Evolutionary conservation across 2,113 vertebrate species (phyloP).

Genomic region (Egretta garzetta): DNA sequence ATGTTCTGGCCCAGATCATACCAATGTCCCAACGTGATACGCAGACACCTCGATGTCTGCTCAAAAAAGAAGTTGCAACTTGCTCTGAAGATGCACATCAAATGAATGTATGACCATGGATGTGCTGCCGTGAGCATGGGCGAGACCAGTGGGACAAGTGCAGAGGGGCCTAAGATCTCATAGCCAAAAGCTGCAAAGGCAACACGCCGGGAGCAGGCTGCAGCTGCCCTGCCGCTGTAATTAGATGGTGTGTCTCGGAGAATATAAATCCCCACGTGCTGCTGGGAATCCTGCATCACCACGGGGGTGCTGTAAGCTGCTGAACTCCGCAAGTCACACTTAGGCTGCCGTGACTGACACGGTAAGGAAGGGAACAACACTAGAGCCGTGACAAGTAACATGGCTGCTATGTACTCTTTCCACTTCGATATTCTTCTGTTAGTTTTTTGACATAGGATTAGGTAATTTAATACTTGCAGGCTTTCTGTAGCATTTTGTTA

Average conservation of each 20-base stretch:
- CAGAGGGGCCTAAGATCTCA: neutral
- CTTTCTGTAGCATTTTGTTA: constrained; percentile 44
- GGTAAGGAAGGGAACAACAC: neutral
- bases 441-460: neutral
- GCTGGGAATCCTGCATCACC: neutral
- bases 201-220: neutral
- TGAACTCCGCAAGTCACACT: neutral
- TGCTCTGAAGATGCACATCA: neutral
- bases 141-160: neutral
- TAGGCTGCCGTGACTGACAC: neutral
- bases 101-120: neutral
- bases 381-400: neutral
- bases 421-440: neutral
- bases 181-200: neutral
- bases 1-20: neutral
- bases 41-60: neutral
- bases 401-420: constrained; percentile 9
- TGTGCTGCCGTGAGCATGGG: neutral
- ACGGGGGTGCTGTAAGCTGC: neutral
- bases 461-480: constrained; percentile 35
- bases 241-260: neutral
- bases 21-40: neutral
- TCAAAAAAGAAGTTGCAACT: neutral
- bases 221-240: neutral
- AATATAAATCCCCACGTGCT: neutral